Base-by-base conservation (phyloP, 2,888 invertebrate species). In the Hedychridium roseum region DNA sequence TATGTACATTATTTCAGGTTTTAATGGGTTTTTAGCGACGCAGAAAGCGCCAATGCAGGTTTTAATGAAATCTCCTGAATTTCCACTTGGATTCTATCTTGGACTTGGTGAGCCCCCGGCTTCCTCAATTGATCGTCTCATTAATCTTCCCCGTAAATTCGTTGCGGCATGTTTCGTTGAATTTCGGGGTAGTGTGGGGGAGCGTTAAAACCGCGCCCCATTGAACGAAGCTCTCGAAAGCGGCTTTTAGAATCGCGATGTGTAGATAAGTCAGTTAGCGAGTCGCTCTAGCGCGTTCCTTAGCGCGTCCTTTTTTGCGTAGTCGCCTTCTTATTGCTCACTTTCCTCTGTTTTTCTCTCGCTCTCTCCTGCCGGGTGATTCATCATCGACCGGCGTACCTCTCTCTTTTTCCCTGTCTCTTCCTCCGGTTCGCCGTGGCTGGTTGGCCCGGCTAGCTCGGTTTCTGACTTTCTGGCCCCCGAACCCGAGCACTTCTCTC, bases 221-320 rank as follows among this genome's bases (percentile, higher is more conserved):
- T n/a, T n/a, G n/a, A n/a, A n/a, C n/a, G n/a, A n/a, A n/a, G n/a
- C n/a, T n/a, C n/a, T n/a, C n/a, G n/a, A n/a, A n/a, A n/a, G n/a
- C n/a, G n/a, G n/a, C n/a, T n/a, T n/a, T n/a, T n/a, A n/a, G n/a
- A n/a, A n/a, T n/a, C 23, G 6, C 36, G 63, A 63, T 64, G 58
- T 54, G 54, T 55, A 70, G 75, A 76, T 77, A 76, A 77, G 76
- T 75, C 71, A 68, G 74, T 70, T 67, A 73, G 73, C 68, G 74
- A 73, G 70, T 72, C 74, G 74, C 66, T 76, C 74, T 75, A 77
- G 69, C 76, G 74, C 75, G 70, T 68, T 71, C 67, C 66, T 57
- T 57, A 61, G 57, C 57, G 53, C 47, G 60, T 43, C 53, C 62
- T 59, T 68, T 69, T 70, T 68, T 68, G 62, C 61, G 59, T 66